Evolutionary conservation across 2,113 vertebrate genomes (phyloP).

Genomic region (Vidua macroura): DNA sequence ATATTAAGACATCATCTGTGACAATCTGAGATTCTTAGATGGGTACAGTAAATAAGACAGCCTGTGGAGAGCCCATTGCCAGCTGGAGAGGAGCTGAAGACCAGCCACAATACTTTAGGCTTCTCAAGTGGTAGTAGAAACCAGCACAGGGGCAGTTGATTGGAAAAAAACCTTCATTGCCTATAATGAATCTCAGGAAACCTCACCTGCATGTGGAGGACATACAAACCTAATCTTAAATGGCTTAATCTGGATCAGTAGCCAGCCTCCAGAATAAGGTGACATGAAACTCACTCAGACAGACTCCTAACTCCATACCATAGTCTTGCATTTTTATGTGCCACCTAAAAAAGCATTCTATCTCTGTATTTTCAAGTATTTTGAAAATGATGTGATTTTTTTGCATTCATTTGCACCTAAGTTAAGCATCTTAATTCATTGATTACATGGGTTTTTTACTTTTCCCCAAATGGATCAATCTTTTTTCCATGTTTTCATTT

Average conservation of each 20-base stretch:
- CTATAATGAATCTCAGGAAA: not conserved
- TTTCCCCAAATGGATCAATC: not conserved
- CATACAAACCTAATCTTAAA: not conserved
- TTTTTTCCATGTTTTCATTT: not conserved
- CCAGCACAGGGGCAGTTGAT: accelerated
- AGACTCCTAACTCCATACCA: not conserved
- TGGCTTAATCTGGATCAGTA: not conserved
- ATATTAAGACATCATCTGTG: not conserved
- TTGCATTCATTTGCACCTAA: not conserved
- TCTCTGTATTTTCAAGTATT: not conserved
- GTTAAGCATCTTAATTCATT: not conserved
- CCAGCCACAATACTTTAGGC: not conserved
- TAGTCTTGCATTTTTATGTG: not conserved
- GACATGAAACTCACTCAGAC: not conserved
- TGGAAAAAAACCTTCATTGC: not conserved
- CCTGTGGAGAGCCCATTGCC: not conserved
- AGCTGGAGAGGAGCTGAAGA: not conserved
- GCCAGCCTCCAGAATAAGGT: not conserved
- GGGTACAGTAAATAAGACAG: not conserved
- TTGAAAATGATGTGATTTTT: not conserved
- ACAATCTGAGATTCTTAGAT: not conserved
- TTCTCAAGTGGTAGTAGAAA: not conserved
- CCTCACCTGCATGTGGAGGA: not conserved
- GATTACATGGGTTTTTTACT: not conserved
- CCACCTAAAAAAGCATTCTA: not conserved